Conservation (phyloP, 2,113 vertebrate species). For the Lontra canadensis region DNA sequence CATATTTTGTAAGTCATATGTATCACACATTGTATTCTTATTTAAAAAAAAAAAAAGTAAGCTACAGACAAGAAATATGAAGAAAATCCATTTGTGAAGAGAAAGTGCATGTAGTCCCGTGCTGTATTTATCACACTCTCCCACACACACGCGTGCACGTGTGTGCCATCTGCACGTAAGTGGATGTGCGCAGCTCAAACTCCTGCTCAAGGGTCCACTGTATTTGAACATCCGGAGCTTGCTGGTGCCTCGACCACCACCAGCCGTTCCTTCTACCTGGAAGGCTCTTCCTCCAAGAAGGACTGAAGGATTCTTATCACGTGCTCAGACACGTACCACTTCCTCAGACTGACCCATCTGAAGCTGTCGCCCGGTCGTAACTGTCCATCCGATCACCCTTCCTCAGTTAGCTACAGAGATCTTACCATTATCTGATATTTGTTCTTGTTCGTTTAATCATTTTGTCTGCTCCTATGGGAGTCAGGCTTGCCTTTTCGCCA, state of each 20-base stretch:
- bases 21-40: not conserved
- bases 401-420: not conserved
- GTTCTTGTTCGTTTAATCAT: not conserved
- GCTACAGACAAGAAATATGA: not conserved
- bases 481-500: not conserved
- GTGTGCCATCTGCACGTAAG: not conserved
- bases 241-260: not conserved
- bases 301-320: not conserved
- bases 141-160: fast-evolving
- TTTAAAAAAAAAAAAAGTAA: not conserved
- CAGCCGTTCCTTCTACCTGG: not conserved
- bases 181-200: not conserved
- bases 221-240: fast-evolving
- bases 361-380: not conserved
- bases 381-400: not conserved
- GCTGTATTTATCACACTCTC: not conserved
- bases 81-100: not conserved
- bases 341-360: not conserved
- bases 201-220: not conserved
- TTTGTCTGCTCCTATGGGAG: not conserved
- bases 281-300: not conserved
- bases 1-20: not conserved
- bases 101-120: not conserved
- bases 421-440: not conserved
- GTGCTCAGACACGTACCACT: not conserved